A percentile compares a stretch with the other conserved stretches of the same genome.
phyloP scores from a whole-genome alignment of 92 coral and sea anemone species.

The Hydrozoanthus gracilis region DNA sequence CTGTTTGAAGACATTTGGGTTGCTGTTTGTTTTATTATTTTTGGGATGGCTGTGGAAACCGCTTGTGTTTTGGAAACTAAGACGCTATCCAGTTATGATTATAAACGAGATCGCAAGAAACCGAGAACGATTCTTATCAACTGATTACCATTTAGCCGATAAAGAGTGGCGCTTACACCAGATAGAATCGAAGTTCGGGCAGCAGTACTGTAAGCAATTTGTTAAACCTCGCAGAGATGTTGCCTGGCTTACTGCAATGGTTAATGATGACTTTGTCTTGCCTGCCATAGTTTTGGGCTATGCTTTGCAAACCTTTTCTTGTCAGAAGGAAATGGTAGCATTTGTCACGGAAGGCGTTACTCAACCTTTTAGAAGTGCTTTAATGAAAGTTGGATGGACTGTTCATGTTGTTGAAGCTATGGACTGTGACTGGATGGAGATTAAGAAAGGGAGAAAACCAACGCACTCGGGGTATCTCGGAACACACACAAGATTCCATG shows the following conservation, averaged over 20 bases:
- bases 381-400: conserved; percentile 78
- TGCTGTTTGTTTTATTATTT: neutral
- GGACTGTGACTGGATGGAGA: conserved; percentile 94
- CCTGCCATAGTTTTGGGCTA: conserved; percentile 79
- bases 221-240: conserved; percentile 54
- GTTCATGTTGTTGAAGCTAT: conserved; percentile 73
- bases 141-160: conserved; percentile 61
- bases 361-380: conserved; percentile 67
- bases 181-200: conserved; percentile 65
- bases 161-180: conserved; percentile 75
- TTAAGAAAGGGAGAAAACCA: conserved; percentile 47
- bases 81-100: conserved; percentile 48
- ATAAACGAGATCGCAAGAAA: conserved; percentile 50
- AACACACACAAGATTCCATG: conserved; percentile 92
- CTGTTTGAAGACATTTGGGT: neutral
- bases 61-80: conserved; percentile 43
- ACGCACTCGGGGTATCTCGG: conserved; percentile 71
- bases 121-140: conserved; percentile 52
- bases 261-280: conserved; percentile 75
- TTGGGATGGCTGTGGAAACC: conserved; percentile 50
- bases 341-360: conserved; percentile 76
- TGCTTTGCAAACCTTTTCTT: conserved; percentile 69
- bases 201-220: conserved; percentile 61
- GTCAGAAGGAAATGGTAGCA: conserved; percentile 81
- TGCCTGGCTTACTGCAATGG: conserved; percentile 80